These are phyloP conservation scores for Prunella fulvescens DNA, from an alignment of 2,113 vertebrate genomes.

Conservation along the genomic window DNA sequence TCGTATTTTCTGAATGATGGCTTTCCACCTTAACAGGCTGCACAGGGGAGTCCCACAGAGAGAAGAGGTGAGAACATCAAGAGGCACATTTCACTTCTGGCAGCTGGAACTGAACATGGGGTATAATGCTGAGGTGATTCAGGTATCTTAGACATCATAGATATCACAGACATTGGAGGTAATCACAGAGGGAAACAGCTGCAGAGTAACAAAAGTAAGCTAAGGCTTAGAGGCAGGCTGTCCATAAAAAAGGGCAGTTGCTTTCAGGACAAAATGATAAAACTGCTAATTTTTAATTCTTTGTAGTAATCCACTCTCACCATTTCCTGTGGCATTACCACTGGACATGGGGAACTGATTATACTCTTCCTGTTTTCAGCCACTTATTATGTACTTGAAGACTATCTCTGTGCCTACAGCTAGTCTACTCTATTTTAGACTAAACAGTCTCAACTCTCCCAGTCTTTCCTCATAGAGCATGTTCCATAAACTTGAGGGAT, in stretches of 20 bases:
- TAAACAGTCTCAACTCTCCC: background rate
- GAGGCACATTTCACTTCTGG: background rate
- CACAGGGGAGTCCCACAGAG: background rate
- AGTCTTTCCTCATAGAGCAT: background rate
- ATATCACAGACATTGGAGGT: background rate
- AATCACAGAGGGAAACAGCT: background rate
- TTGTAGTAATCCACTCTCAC: background rate
- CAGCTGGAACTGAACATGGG: background rate
- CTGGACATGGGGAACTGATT: background rate
- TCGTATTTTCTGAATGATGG: background rate
- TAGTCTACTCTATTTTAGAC: background rate
- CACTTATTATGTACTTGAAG: background rate
- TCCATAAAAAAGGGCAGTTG: background rate
- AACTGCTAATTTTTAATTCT: background rate
- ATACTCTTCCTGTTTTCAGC: background rate
- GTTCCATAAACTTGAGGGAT: background rate
- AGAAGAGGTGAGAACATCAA: background rate
- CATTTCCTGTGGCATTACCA: background rate
- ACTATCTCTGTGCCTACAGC: background rate
- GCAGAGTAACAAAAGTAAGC: background rate
- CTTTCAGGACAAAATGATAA: background rate
- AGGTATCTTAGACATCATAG: background rate
- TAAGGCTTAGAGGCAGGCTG: background rate
- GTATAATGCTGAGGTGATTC: background rate
- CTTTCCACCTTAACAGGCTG: background rate